A percentile compares a stretch with the other conserved stretches of the same genome.
phyloP scores from a whole-genome alignment of 2,888 invertebrate genomes.

The Aleiodes testaceus region DNA sequence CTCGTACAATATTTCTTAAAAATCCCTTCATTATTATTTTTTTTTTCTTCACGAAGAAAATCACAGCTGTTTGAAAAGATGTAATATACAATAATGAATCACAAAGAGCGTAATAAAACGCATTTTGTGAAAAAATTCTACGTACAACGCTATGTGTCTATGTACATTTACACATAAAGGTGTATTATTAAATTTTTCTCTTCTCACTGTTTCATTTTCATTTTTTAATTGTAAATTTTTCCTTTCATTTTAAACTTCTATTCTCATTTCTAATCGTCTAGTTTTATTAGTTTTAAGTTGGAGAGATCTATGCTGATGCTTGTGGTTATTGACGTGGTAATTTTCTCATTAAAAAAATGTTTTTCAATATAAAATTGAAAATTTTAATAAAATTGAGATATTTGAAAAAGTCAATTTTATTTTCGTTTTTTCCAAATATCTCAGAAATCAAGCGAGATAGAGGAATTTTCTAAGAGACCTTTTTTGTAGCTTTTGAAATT shows the following conservation, averaged over 20 bases:
- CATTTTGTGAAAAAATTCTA: slow-evolving; percentile 43
- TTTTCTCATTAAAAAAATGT: background rate
- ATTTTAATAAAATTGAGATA: too few species aligned
- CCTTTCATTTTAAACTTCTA: slow-evolving; percentile 1
- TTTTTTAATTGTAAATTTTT: slow-evolving; percentile 7
- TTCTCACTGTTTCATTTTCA: slow-evolving; percentile 6
- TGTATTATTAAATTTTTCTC: slow-evolving; percentile 36
- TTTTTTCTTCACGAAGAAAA: slow-evolving; percentile 59
- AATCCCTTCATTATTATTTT: slow-evolving; percentile 15
- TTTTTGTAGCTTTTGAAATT: too few species aligned
- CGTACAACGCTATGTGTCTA: slow-evolving; percentile 45
- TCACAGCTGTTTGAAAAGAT: slow-evolving; percentile 65
- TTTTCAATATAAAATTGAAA: too few species aligned
- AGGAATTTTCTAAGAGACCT: too few species aligned
- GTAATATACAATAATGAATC: slow-evolving; percentile 46
- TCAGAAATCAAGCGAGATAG: too few species aligned
- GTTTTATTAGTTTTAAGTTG: background rate
- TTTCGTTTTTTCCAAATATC: too few species aligned
- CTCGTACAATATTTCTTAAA: slow-evolving; percentile 17
- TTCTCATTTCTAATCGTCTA: background rate
- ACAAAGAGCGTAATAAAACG: slow-evolving; percentile 45
- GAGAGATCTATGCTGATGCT: slow-evolving; percentile 25
- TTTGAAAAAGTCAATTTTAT: too few species aligned
- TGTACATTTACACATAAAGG: slow-evolving; percentile 44
- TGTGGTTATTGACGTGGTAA: slow-evolving; percentile 7